A percentile compares a stretch with the other conserved stretches of the same genome.
Evolutionary conservation across 2,113 vertebrate species (phyloP).

Genomic region (Felis catus): DNA sequence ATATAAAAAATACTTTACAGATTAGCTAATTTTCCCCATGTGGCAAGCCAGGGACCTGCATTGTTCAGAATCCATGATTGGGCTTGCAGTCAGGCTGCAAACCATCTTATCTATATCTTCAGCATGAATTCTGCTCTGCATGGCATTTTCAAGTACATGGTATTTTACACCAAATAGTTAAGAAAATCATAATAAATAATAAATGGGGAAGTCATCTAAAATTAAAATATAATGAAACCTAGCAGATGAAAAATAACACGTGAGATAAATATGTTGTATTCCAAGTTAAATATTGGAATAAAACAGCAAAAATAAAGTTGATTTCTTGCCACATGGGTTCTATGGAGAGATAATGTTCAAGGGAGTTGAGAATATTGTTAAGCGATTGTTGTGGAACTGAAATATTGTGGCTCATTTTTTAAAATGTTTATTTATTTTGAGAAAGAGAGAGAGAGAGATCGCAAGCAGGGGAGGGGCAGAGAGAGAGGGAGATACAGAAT

Average conservation of each 20-base stretch:
- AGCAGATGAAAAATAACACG: background rate
- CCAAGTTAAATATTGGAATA: background rate
- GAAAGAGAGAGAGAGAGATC: too few species aligned
- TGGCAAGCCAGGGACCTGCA: background rate
- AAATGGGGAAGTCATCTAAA: background rate
- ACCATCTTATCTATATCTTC: background rate
- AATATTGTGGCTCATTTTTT: background rate
- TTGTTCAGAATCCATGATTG: background rate
- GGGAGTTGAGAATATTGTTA: background rate
- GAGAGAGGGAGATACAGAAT: too few species aligned
- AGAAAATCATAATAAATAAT: background rate
- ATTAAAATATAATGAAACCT: background rate
- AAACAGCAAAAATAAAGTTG: background rate
- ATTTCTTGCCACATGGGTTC: background rate
- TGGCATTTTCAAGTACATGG: background rate
- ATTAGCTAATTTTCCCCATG: background rate
- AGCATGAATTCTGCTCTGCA: background rate
- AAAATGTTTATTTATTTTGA: too few species aligned
- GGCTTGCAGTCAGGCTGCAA: background rate
- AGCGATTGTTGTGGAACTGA: constrained; percentile 1
- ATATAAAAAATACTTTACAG: too few species aligned
- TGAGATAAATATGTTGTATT: background rate
- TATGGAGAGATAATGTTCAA: background rate
- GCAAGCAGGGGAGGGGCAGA: too few species aligned
- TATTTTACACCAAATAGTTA: background rate